phyloP scores from a whole-genome alignment of 1,140 invertebrate species.

The Sarcophaga peregrina region DNA sequence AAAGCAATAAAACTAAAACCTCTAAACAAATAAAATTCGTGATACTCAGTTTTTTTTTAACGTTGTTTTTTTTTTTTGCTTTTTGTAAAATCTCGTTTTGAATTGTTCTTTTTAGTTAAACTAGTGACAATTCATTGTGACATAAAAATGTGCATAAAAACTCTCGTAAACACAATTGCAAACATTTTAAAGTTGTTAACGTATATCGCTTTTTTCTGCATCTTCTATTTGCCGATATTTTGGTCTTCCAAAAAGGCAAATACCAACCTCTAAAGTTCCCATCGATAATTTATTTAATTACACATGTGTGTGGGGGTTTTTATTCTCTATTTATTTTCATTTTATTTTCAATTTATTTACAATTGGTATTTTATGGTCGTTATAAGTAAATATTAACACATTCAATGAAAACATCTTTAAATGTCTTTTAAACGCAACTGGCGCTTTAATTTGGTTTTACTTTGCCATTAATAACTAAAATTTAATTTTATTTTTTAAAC shows the following conservation, averaged over 20 bases:
- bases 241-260: too few species aligned
- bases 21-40: background rate
- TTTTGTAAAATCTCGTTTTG: background rate
- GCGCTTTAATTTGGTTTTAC: too few species aligned
- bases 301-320: background rate
- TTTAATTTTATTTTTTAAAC: too few species aligned
- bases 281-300: slow-evolving; percentile 5
- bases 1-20: background rate
- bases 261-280: background rate
- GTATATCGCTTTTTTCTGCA: background rate
- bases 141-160: background rate
- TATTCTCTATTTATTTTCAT: background rate
- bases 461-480: too few species aligned
- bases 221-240: background rate
- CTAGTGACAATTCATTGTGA: slow-evolving; percentile 7
- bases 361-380: background rate
- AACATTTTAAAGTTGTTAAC: slow-evolving; percentile 11
- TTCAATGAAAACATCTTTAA: background rate
- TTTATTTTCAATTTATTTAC: background rate
- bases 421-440: background rate
- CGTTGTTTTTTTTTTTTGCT: background rate
- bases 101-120: background rate
- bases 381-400: background rate
- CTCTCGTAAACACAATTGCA: background rate
- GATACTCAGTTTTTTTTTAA: background rate